Conservation (phyloP, 2,888 invertebrate genomes). For the Brenthis ino region DNA sequence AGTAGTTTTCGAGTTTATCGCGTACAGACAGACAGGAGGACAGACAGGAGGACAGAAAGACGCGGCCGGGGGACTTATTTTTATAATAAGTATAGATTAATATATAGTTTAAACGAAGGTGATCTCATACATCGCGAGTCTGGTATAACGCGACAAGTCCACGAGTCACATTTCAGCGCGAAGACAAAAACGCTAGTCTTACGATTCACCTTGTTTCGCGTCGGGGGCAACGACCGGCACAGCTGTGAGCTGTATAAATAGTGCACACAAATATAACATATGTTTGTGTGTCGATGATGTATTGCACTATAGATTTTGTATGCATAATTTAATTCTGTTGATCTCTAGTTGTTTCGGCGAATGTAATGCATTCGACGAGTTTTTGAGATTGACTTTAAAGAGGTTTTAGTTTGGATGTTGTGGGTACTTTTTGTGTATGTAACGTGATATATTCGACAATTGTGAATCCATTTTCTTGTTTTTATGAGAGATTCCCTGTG, state of each 20-base stretch:
- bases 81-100: too few species aligned
- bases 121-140: conserved; percentile 34
- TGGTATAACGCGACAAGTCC: conserved; percentile 41
- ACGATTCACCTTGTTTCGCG: conserved; percentile 77
- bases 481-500: too few species aligned
- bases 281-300: conserved; percentile 39
- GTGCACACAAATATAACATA: conserved; percentile 44
- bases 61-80: too few species aligned
- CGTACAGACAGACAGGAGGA: too few species aligned
- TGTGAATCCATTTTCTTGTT: too few species aligned
- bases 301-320: conserved; percentile 32
- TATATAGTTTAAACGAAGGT: conserved; percentile 1
- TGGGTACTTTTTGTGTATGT: too few species aligned
- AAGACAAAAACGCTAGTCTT: conserved; percentile 60
- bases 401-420: too few species aligned
- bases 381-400: too few species aligned
- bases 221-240: conserved; percentile 70
- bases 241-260: conserved; percentile 68
- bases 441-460: too few species aligned
- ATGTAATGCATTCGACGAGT: too few species aligned
- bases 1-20: too few species aligned
- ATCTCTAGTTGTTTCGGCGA: not conserved
- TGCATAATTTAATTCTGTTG: conserved; percentile 16
- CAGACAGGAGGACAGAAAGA: too few species aligned
- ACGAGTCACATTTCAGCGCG: conserved; percentile 55